Conservation (phyloP, 2,888 invertebrate species). For the Drosophila birchii region DNA sequence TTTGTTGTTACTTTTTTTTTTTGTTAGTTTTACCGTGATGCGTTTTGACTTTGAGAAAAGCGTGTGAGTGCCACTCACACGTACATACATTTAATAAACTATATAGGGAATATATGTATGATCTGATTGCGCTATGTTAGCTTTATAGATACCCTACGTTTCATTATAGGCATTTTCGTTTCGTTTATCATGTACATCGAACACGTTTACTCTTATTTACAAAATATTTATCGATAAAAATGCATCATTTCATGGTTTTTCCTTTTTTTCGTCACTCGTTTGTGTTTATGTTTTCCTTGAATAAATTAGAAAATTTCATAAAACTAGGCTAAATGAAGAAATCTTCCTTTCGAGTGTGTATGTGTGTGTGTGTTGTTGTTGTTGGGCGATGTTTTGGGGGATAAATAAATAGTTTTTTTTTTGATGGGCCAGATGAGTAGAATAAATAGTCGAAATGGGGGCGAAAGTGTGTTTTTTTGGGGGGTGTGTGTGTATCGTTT, state of each 20-base stretch:
- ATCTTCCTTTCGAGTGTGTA: conserved; percentile 21
- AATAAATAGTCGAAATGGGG: conserved; percentile 65
- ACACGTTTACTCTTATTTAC: conserved; percentile 75
- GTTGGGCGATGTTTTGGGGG: conserved; percentile 2
- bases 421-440: conserved; percentile 60
- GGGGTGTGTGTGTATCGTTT: neutral
- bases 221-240: conserved; percentile 75
- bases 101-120: conserved; percentile 41
- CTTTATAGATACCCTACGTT: conserved; percentile 21
- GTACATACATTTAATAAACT: conserved; percentile 45
- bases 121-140: conserved; percentile 37
- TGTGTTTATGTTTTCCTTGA: conserved; percentile 59
- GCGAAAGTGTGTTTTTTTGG: conserved; percentile 20
- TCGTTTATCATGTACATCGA: conserved; percentile 59
- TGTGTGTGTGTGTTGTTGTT: conserved; percentile 1
- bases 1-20: conserved; percentile 21
- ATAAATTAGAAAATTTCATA: conserved; percentile 77
- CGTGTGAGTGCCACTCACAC: conserved; percentile 42
- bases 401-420: conserved; percentile 67
- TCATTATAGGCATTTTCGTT: conserved; percentile 49
- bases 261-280: conserved; percentile 11
- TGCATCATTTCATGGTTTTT: conserved; percentile 57
- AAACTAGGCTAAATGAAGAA: conserved; percentile 69
- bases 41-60: conserved; percentile 68
- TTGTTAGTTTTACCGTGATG: conserved; percentile 38